Percentiles rank a stretch among this genome's conserved stretches.
Conservation (phyloP, 1,140 invertebrate genomes). For the Leptinotarsa undecemlineata region DNA sequence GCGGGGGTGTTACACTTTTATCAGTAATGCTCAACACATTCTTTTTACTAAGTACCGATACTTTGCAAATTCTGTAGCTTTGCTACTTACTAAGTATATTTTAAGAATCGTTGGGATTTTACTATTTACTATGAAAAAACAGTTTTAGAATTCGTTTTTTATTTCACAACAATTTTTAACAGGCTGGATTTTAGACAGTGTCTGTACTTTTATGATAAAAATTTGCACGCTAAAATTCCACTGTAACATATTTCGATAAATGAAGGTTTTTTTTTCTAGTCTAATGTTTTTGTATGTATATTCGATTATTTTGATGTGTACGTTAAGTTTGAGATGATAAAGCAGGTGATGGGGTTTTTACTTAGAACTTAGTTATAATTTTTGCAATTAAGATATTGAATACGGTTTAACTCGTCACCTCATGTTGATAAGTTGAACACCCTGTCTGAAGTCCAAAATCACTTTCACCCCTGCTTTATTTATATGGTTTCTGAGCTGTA, state of each 20-base stretch:
- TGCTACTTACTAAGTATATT: not conserved
- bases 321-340: constrained; percentile 38
- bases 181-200: constrained; percentile 36
- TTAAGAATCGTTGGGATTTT: no score
- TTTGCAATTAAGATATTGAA: constrained; percentile 34
- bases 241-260: constrained; percentile 31
- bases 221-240: constrained; percentile 32
- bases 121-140: not conserved
- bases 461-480: constrained; percentile 40
- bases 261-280: constrained; percentile 39
- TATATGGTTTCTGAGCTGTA: constrained; percentile 42
- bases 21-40: constrained; percentile 29
- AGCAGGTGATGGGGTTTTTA: constrained; percentile 41
- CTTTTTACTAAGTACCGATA: constrained; percentile 13
- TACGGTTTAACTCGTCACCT: constrained; percentile 37
- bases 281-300: constrained; percentile 39
- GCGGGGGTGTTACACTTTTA: constrained; percentile 39
- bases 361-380: constrained; percentile 41
- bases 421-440: constrained; percentile 31
- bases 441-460: constrained; percentile 37
- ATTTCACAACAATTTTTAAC: constrained; percentile 19
- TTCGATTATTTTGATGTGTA: constrained; percentile 33
- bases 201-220: constrained; percentile 29
- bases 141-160: constrained; percentile 19
- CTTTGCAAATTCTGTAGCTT: not conserved